Conservation (phyloP, 2,113 vertebrate genomes). For the Burhinus oedicnemus region DNA sequence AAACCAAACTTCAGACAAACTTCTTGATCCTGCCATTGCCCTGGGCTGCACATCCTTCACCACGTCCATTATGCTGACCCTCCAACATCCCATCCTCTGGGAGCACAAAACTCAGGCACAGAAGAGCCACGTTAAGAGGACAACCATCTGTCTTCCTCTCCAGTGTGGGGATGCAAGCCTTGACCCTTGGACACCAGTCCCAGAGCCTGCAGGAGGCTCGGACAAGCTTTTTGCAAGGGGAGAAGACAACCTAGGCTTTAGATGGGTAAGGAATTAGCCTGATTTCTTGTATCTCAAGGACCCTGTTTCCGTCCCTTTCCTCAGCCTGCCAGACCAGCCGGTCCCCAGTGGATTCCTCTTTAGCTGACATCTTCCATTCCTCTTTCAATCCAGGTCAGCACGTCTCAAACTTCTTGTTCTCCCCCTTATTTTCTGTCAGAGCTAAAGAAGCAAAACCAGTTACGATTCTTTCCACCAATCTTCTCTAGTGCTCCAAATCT, state of each 20-base stretch:
- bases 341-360: not conserved
- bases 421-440: not conserved
- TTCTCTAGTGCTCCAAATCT: not conserved
- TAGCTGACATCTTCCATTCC: not conserved
- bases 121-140: not conserved
- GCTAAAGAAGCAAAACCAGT: not conserved
- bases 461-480: not conserved
- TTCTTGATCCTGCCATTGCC: not conserved
- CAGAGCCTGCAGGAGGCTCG: not conserved
- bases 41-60: not conserved
- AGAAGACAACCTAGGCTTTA: not conserved
- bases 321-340: not conserved
- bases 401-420: not conserved
- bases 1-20: not conserved
- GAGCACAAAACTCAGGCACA: not conserved
- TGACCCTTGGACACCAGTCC: not conserved
- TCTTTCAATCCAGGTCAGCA: not conserved
- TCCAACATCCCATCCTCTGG: not conserved
- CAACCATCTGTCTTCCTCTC: not conserved
- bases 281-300: not conserved
- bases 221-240: not conserved
- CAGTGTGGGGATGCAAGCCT: not conserved
- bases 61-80: fast-evolving
- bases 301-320: not conserved
- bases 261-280: not conserved